Evolutionary conservation across 1,140 invertebrate species (phyloP), one percentile per base, ranked within the genome.

Genomic region (Colletes gigas): DNA sequence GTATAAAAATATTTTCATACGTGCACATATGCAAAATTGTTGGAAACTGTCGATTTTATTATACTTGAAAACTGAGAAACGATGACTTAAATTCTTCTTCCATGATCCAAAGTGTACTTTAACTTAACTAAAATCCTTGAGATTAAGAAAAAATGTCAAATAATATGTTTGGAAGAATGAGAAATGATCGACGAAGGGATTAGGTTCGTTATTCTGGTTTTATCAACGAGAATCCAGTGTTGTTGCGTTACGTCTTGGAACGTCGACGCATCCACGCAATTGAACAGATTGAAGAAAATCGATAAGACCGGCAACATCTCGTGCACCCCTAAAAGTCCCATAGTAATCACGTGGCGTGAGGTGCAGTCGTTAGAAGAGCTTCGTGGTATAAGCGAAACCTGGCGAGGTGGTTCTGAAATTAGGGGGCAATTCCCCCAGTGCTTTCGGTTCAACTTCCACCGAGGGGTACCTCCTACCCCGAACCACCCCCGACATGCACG

Each of bases 301-400:
- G 87, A 91, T 91, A 88, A 81, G 73, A 66, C 66, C 63, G 73
- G 75, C 84, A 68, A 69, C 83, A 77, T 82, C 77, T 69, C 83
- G 81, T 73, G 83, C 30, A 60, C 73, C 70, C 50, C 72, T 41
- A 72, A 90, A 84, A 83, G 82, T 91, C 88, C 86, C 88, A 78
- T 88, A 88, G 84, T 85, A 87, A 89, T 88, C 88, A 83, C 83
- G 74, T 89, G 82, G 88, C 89, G 89, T 91, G 88, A 83, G 87
- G 79, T 72, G 44, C 41, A 83, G 83, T 88, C 85, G 85, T 90
- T 90, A 88, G 81, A 87, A 83, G 73, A 84, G 82, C 84, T 79
- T 81, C 69, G 77, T 74, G 73, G 73, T 83, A 83, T 78, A 73
- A 78, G 83, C 84, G 78, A 81, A 63, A 81, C 30, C 75, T 47